Base-by-base conservation (phyloP, 1,140 invertebrate genomes). In the Zaprionus davidi region DNA sequence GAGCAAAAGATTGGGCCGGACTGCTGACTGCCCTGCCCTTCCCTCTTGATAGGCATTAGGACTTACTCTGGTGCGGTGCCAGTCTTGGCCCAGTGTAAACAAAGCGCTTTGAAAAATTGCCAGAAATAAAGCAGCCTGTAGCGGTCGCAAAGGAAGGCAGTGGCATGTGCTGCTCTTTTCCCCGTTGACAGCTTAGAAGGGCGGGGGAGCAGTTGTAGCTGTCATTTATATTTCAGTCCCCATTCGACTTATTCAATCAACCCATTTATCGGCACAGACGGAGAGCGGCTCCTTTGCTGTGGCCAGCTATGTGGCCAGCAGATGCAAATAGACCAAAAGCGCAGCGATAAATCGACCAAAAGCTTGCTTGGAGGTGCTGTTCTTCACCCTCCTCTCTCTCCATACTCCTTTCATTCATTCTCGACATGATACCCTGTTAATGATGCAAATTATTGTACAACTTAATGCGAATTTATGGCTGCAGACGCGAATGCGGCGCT, bases 81-180 rank as follows among this genome's bases (percentile, higher is more conserved):
- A 57, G 69, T 66, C 17, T 59, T 38, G 68, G 62, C 56, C 62
- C 67, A 68, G 65, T 70, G 75, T 76, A 84, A 88, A 90, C 75
- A 88, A 84, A 90, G 81, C 81, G 66, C 78, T 84, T 79, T 88
- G 84, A 88, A 84, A 88, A 88, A 88, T 88, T 71, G 84, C 75
- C 81, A 81, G 81, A 77, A 87, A 90, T 81, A 76, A 79, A 79
- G 81, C 41, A 62, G 73, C 22, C 58, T 70, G 59, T 78, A 78
- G 46, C 51, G 71, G 44, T 41, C 66, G 59, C 49, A 82, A 71
- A 66, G 62, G 15, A 46, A 17, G 9, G 9, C 31, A 11, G 7
- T 34, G 5, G 15, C 38, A 70, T 74, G 55, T 62, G 56, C 51
- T 66, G 49, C 67, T 74, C 49, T 56, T 62, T 64, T 51, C 66